Percentiles rank a stretch among this genome's conserved stretches.
These are phyloP conservation scores for Dissostichus mawsoni DNA, from an alignment of 2,113 vertebrate genomes.

Conservation along the genomic window DNA sequence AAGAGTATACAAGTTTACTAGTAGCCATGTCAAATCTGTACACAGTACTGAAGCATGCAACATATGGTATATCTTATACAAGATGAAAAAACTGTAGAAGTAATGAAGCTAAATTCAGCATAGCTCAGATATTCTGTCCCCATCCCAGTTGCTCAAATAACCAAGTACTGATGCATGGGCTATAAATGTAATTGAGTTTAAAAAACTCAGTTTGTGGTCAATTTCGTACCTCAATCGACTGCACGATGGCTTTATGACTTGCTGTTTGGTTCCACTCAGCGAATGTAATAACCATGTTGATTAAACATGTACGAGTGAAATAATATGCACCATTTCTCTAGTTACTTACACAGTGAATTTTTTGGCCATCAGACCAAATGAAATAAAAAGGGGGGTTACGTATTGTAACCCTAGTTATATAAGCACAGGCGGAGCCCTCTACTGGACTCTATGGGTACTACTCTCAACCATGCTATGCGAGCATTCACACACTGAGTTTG, in stretches of 20 bases:
- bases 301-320: conserved; percentile 55
- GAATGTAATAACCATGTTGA: conserved; percentile 36
- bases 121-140: conserved; percentile 12
- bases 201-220: conserved; percentile 43
- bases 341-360: conserved; percentile 26
- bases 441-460: no score
- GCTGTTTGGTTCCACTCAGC: conserved; percentile 39
- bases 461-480: no score
- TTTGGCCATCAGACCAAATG: conserved; percentile 31
- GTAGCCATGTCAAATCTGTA: background rate
- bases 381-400: conserved; percentile 20
- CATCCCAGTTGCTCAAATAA: background rate
- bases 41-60: background rate
- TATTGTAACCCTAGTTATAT: no score
- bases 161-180: conserved; percentile 13
- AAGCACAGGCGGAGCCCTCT: no score
- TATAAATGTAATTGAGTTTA: conserved; percentile 35
- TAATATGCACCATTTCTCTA: conserved; percentile 38
- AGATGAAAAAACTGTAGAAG: background rate
- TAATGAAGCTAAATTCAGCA: background rate
- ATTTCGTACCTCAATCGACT: conserved; percentile 28
- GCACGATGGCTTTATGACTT: conserved; percentile 33
- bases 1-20: background rate
- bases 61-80: background rate
- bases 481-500: no score